These are phyloP conservation scores for Spilarctia lutea DNA, from an alignment of 2,888 invertebrate genomes.

Conservation along the genomic window DNA sequence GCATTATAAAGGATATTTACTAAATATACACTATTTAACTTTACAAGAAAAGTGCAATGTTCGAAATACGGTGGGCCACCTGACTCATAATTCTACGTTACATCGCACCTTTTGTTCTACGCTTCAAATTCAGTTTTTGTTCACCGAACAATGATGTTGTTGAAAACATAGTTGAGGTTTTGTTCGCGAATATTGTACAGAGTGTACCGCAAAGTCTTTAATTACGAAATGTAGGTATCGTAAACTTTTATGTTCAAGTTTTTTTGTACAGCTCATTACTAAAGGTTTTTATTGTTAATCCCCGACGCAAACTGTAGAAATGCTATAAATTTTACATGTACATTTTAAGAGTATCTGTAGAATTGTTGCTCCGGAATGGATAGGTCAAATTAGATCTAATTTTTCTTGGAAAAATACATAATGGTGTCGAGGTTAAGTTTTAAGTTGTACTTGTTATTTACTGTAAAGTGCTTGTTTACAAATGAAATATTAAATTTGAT, in stretches of 20 bases:
- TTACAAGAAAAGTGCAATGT: constrained; percentile 21
- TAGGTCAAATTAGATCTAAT: not conserved
- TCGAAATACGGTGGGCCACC: constrained; percentile 40
- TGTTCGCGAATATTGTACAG: constrained; percentile 29
- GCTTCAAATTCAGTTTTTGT: constrained; percentile 47
- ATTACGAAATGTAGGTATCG: constrained; percentile 23
- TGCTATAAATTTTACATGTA: not conserved
- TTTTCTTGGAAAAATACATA: not conserved
- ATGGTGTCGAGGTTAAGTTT: not conserved
- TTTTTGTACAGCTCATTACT: not conserved
- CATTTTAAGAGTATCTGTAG: not conserved
- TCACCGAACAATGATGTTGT: constrained; percentile 40
- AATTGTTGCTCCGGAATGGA: not conserved
- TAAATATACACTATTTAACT: constrained; percentile 11
- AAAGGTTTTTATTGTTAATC: not conserved
- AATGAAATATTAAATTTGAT: not conserved
- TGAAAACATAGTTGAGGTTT: constrained; percentile 41
- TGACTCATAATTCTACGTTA: constrained; percentile 42
- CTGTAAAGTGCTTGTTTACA: not conserved
- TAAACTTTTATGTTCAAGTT: constrained; percentile 21
- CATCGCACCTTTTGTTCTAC: constrained; percentile 45
- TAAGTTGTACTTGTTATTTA: not conserved
- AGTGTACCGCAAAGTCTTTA: constrained; percentile 23
- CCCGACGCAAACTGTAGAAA: not conserved
- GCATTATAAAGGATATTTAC: constrained; percentile 16